phyloP scores from a whole-genome alignment of 2,113 vertebrate genomes.

The Malaclemys terrapin region DNA sequence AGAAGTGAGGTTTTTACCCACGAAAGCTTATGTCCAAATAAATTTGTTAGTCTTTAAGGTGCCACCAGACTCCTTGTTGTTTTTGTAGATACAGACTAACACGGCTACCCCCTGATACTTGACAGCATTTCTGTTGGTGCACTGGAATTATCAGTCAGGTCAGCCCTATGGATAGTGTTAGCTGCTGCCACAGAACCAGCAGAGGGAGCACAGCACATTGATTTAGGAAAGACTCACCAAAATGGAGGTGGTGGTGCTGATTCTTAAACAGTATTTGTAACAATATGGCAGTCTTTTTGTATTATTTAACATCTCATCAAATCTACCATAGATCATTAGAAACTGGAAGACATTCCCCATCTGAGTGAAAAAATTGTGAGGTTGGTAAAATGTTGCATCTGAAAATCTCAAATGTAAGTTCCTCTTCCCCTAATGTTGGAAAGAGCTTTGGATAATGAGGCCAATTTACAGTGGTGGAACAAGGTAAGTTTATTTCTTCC shows the following conservation, averaged over 20 bases:
- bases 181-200: not conserved
- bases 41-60: too few relatives aligned
- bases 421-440: not conserved
- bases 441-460: not conserved
- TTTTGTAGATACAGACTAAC: too few relatives aligned
- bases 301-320: not conserved
- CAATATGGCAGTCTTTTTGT: not conserved
- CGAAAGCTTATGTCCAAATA: too few relatives aligned
- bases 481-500: not conserved
- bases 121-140: not conserved
- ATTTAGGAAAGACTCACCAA: not conserved
- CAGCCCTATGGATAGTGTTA: not conserved
- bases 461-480: not conserved
- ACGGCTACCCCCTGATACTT: too few relatives aligned
- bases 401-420: not conserved
- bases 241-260: not conserved
- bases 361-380: rapidly evolving
- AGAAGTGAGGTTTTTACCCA: too few relatives aligned
- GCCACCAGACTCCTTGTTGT: too few relatives aligned
- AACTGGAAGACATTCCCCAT: not conserved
- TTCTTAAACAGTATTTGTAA: not conserved
- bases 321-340: not conserved
- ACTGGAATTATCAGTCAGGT: not conserved
- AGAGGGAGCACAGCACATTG: not conserved
- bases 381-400: not conserved